Base-by-base conservation (phyloP, 2,113 vertebrate species). In the Thalassarche chlororhynchos region DNA sequence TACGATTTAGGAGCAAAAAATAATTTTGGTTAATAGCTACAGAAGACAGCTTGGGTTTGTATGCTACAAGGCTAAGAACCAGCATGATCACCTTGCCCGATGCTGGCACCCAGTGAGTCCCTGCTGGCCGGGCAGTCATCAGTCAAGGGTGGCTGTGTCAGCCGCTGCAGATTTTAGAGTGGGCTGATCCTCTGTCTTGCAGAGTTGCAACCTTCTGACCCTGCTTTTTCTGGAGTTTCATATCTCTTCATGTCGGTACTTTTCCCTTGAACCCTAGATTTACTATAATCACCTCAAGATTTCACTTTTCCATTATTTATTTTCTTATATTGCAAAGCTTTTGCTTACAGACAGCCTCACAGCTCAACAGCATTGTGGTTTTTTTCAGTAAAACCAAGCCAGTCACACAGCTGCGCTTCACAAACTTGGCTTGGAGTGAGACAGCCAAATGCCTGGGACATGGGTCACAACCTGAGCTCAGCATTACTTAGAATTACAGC, bases 71-170 rank as follows among this genome's bases (percentile, higher is more conserved):
- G 57, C 47, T 44, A 40, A 32, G 20, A 13, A 36, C 7, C 64
- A 66, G 32, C 58, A 42, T 0, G 5, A 52, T 14, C 26, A 26
- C 19, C 28, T 40, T 0, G 0, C 25, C 42, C 0, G 2, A 26
- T 10, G 32, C 8, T 29, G 49, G n/a, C 18, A 54, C 17, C 28
- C 44, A 14, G 1, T 0, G 25, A 36, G 68, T 44, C 40, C 57
- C 40, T 75, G 26, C 60, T 34, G 77, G 42, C 25, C 1, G 3
- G 20, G 54, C 21, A 40, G 40, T 11, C 34, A 17, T 34, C 46
- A 17, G 18, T 5, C 44, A 32, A 52, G 25, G 44, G 54, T 3
- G 51, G 26, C 78, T 29, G 14, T 10, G 15, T 57, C 38, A 71
- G 32, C n/a, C 40, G 26, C 80, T 14, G 34, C 8, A 15, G 6